A percentile compares a stretch with the other conserved stretches of the same genome.
phyloP scores from a whole-genome alignment of 2,888 invertebrate species.

The Hypsopygia costalis region DNA sequence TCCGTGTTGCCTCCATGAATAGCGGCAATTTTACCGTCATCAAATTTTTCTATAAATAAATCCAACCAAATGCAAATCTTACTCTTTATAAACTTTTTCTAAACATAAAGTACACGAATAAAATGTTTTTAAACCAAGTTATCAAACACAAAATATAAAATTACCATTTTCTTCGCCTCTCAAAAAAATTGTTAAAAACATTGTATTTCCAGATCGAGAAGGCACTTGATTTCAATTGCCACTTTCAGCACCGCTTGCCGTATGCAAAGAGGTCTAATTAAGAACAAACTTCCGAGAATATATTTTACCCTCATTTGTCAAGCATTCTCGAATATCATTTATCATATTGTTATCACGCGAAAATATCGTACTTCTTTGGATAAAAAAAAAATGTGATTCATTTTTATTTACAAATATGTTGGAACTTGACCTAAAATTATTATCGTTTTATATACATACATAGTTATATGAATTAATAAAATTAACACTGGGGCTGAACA shows the following conservation, averaged over 20 bases:
- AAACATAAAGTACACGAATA: too few relatives aligned
- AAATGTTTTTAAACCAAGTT: too few relatives aligned
- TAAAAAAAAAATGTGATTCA: not conserved
- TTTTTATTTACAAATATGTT: too few relatives aligned
- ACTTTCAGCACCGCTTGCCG: not conserved
- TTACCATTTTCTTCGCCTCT: not conserved
- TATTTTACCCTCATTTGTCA: slow-evolving; percentile 6
- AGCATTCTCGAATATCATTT: not conserved
- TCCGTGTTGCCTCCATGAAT: too few relatives aligned
- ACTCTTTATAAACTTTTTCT: too few relatives aligned
- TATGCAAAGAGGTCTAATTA: slow-evolving; percentile 3
- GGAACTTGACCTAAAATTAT: too few relatives aligned
- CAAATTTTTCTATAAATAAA: too few relatives aligned
- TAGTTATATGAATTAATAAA: too few relatives aligned
- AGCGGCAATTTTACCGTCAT: too few relatives aligned
- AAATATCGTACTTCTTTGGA: not conserved
- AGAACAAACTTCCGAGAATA: slow-evolving; percentile 4
- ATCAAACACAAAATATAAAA: not conserved
- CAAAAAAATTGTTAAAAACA: not conserved
- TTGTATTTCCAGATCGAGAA: slow-evolving; percentile 1
- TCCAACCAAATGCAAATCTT: too few relatives aligned
- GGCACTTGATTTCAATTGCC: slow-evolving; percentile 3
- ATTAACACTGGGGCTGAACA: too few relatives aligned
- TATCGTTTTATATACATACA: too few relatives aligned
- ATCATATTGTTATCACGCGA: slow-evolving; percentile 2